These are phyloP conservation scores for Zapornia atra DNA, from an alignment of 2,113 vertebrate species.

Conservation along the genomic window DNA sequence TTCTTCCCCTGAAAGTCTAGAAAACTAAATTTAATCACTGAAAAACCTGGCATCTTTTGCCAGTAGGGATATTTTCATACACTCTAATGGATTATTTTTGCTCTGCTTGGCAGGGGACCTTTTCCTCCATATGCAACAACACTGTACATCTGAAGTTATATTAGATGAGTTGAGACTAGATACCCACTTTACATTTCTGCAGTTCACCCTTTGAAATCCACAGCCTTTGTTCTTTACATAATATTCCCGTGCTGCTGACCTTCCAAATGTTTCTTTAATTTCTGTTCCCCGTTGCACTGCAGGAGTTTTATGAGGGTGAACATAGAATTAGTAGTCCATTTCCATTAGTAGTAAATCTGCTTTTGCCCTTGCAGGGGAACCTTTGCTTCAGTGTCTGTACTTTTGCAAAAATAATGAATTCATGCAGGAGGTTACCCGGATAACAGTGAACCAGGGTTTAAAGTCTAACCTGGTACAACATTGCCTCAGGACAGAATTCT, in stretches of 20 bases:
- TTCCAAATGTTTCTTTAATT: slow-evolving; percentile 76
- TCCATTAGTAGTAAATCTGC: slow-evolving; percentile 76
- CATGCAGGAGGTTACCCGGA: slow-evolving; percentile 23
- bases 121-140: not conserved
- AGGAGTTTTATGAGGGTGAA: slow-evolving; percentile 76
- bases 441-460: slow-evolving; percentile 34
- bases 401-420: slow-evolving; percentile 73
- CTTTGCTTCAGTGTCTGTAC: slow-evolving; percentile 68
- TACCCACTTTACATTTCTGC: slow-evolving; percentile 4
- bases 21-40: not conserved
- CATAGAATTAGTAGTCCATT: slow-evolving; percentile 76
- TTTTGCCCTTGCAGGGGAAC: slow-evolving; percentile 71
- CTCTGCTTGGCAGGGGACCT: slow-evolving; percentile 6
- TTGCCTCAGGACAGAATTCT: not conserved
- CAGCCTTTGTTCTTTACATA: slow-evolving; percentile 60
- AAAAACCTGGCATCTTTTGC: not conserved
- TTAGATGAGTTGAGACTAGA: not conserved
- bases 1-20: not conserved
- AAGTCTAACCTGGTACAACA: slow-evolving; percentile 38
- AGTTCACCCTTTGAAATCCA: slow-evolving; percentile 38
- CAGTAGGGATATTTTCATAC: not conserved
- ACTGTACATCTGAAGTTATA: not conserved
- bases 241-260: slow-evolving; percentile 66
- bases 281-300: slow-evolving; percentile 55
- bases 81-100: slow-evolving; percentile 29